phyloP scores from a whole-genome alignment of 2,888 invertebrate species.

The Rotaria socialis region DNA sequence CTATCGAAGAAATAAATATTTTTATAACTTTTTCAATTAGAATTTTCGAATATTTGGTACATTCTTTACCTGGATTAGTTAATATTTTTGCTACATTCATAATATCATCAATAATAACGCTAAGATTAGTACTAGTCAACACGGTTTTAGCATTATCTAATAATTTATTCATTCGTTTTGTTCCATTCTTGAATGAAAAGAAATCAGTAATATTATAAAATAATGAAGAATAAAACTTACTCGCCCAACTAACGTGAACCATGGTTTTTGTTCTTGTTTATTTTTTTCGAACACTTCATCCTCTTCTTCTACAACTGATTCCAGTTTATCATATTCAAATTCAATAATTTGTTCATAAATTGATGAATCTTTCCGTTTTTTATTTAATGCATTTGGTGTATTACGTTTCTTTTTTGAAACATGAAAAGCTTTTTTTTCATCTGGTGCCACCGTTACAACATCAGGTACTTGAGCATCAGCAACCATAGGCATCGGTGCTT shows the following conservation, averaged over 20 bases:
- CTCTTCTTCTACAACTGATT: background rate
- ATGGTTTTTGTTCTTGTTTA: background rate
- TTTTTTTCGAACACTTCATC: background rate
- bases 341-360: background rate
- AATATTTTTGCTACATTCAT: background rate
- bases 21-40: too few relatives aligned
- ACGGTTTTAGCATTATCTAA: background rate
- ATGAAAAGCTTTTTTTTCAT: background rate
- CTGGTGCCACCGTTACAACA: background rate
- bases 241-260: background rate
- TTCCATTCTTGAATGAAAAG: background rate
- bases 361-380: background rate
- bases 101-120: background rate
- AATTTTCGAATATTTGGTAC: too few relatives aligned
- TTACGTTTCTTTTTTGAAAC: conserved; percentile 2
- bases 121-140: background rate
- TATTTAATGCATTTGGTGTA: conserved; percentile 3
- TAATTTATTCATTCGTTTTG: conserved; percentile 1
- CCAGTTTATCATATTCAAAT: background rate
- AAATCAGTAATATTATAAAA: too few relatives aligned
- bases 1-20: too few relatives aligned
- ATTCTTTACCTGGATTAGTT: background rate
- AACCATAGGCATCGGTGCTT: background rate
- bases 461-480: conserved; percentile 3
- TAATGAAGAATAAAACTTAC: background rate